Evolutionary conservation across 2,888 invertebrate species (phyloP).

Genomic region (Cephus rjabovi): DNA sequence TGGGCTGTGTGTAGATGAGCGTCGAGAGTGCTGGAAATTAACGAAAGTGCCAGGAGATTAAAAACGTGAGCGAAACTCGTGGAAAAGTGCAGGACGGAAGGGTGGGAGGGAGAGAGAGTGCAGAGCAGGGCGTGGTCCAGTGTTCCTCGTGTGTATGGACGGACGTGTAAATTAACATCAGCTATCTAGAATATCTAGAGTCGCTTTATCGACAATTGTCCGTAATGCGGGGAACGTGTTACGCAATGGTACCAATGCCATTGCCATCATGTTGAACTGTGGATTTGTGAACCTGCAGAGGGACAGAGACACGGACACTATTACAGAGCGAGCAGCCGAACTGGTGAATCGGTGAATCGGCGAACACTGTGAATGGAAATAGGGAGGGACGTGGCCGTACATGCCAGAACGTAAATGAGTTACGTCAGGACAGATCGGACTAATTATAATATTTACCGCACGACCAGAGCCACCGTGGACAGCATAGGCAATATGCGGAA

Average conservation of each 20-base stretch:
- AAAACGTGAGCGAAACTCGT: background rate
- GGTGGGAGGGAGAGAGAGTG: background rate
- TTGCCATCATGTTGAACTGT: background rate
- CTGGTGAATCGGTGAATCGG: constrained; percentile 9
- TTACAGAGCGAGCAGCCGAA: background rate
- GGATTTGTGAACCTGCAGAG: background rate
- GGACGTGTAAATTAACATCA: constrained; percentile 26
- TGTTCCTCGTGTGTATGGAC: constrained; percentile 7
- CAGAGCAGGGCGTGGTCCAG: too few relatives aligned
- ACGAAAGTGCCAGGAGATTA: too few relatives aligned
- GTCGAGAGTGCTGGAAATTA: too few relatives aligned
- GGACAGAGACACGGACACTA: too few relatives aligned
- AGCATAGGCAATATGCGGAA: constrained; percentile 3
- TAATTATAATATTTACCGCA: constrained; percentile 53
- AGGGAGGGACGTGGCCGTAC: background rate
- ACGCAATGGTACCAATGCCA: constrained; percentile 2
- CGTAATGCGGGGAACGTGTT: constrained; percentile 22
- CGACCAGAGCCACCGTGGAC: constrained; percentile 1
- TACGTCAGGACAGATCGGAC: constrained; percentile 35
- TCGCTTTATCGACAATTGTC: constrained; percentile 7
- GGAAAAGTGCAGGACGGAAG: constrained; percentile 17
- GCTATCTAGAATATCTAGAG: constrained; percentile 20
- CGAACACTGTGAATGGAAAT: background rate
- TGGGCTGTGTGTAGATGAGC: too few relatives aligned
- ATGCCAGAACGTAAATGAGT: constrained; percentile 28